Conservation (phyloP, 2,797 vertebrate species). For the Martes flavigula region DNA sequence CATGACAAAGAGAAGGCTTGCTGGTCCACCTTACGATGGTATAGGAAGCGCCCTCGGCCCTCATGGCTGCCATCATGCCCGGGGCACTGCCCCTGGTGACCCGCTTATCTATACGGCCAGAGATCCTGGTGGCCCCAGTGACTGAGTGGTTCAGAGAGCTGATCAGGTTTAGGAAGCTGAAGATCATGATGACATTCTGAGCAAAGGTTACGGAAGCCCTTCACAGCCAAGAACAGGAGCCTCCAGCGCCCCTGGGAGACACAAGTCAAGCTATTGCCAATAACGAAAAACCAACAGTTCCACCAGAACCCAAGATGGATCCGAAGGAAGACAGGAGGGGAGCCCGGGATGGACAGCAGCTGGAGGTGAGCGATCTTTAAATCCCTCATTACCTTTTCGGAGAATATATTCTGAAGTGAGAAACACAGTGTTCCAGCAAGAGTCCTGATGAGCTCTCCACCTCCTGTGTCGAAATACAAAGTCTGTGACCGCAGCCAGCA, state of each 20-base stretch:
- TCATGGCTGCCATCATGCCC: slow-evolving; percentile 92
- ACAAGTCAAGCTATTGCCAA: slow-evolving; percentile 69
- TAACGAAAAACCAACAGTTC: background rate
- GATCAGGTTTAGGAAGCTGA: slow-evolving; percentile 92
- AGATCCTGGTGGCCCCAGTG: slow-evolving; percentile 91
- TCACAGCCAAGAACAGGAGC: slow-evolving; percentile 90
- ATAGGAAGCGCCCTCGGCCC: slow-evolving; percentile 87
- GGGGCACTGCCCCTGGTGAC: slow-evolving; percentile 89
- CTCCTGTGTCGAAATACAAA: background rate
- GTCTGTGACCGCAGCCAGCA: background rate
- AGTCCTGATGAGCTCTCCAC: background rate
- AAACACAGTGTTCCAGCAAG: background rate
- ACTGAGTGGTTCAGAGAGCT: slow-evolving; percentile 93
- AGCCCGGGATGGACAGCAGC: background rate
- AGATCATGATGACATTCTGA: slow-evolving; percentile 90
- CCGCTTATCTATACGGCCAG: slow-evolving; percentile 90
- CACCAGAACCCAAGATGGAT: accelerated
- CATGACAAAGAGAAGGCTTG: slow-evolving; percentile 86
- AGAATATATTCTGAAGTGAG: background rate
- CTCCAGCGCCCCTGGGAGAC: slow-evolving; percentile 86
- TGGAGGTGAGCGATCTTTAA: background rate
- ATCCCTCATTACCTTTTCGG: background rate
- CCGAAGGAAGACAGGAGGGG: background rate
- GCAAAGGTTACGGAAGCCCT: slow-evolving; percentile 93
- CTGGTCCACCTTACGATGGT: slow-evolving; percentile 89